These are phyloP conservation scores for Tortrix viridana DNA, from an alignment of 2,888 invertebrate species.

Conservation along the genomic window DNA sequence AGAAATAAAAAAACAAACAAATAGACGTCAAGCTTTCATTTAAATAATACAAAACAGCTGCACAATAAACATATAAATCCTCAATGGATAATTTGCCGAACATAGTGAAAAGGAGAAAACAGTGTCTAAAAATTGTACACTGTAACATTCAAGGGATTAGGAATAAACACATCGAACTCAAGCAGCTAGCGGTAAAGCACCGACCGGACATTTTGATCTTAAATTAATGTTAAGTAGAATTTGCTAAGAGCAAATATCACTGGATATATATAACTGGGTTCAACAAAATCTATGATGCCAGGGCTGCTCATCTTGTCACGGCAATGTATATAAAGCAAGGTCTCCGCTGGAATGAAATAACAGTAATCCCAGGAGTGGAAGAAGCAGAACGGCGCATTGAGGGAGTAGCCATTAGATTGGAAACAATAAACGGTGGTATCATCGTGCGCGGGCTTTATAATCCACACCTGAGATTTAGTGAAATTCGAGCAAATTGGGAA, in stretches of 20 bases:
- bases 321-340: constrained; percentile 3
- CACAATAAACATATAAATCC: too few relatives aligned
- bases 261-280: neutral
- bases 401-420: constrained; percentile 2
- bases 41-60: neutral
- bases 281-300: constrained; percentile 1
- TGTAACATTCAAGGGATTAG: neutral
- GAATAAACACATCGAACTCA: neutral
- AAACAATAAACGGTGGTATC: neutral
- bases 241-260: neutral
- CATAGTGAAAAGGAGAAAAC: neutral
- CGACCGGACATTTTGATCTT: neutral
- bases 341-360: constrained; percentile 14
- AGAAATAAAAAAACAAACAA: constrained; percentile 1
- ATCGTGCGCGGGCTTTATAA: neutral
- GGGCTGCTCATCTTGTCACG: neutral
- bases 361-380: neutral
- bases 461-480: neutral
- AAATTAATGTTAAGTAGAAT: constrained; percentile 2
- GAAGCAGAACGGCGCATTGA: neutral
- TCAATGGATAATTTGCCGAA: constrained; percentile 16
- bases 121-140: neutral
- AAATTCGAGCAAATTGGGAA: constrained; percentile 1
- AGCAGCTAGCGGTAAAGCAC: neutral
- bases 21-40: neutral